These are phyloP conservation scores for Ctenopoma kingsleyae DNA, from an alignment of 2,797 vertebrate genomes.

Conservation along the genomic window DNA sequence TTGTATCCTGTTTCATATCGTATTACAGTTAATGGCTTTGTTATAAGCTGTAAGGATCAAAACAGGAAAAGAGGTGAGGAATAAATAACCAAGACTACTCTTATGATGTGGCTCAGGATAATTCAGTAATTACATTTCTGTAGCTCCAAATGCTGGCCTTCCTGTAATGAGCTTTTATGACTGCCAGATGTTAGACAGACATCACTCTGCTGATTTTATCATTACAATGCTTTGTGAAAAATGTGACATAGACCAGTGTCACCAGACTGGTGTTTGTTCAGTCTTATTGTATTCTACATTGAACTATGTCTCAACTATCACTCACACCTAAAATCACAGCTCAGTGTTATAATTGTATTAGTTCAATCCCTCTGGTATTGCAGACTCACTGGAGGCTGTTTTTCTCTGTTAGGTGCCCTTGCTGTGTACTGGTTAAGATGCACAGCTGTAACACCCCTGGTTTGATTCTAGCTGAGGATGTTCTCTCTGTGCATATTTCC, in stretches of 20 bases:
- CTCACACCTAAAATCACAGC: neutral
- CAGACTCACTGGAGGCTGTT: neutral
- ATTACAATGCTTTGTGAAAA: too few species aligned
- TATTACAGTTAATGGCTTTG: slow-evolving; percentile 9
- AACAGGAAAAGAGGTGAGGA: neutral
- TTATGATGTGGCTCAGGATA: neutral
- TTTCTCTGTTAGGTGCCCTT: neutral
- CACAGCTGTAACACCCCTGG: neutral
- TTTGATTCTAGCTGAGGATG: neutral
- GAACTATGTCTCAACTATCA: neutral
- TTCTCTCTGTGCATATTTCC: neutral
- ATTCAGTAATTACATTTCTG: slow-evolving; percentile 1
- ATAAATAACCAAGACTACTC: slow-evolving; percentile 4
- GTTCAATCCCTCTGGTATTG: too few species aligned
- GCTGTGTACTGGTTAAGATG: neutral
- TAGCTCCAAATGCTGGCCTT: neutral
- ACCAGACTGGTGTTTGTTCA: too few species aligned
- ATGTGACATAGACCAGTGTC: too few species aligned
- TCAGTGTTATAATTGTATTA: too few species aligned
- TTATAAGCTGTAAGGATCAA: slow-evolving; percentile 3
- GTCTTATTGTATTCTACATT: too few species aligned
- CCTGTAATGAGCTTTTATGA: slow-evolving; percentile 3
- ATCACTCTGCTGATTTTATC: too few species aligned
- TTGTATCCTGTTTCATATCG: slow-evolving; percentile 14
- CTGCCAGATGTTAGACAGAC: neutral